Base-by-base conservation (phyloP, 2,888 invertebrate genomes). In the Parasteatoda lunata region DNA sequence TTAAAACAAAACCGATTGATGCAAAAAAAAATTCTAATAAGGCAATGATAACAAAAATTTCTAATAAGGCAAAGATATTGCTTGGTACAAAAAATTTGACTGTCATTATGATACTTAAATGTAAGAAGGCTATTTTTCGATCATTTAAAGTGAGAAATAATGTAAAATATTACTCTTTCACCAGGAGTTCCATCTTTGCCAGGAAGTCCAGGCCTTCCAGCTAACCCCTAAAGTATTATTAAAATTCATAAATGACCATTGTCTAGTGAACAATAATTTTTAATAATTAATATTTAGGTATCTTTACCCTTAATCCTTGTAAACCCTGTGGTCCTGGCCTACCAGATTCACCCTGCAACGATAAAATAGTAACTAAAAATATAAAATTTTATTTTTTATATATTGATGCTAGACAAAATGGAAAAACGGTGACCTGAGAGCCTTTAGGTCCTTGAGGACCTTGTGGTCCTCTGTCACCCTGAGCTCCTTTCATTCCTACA, bases 401-500 rank as follows among this genome's bases (percentile, higher is more conserved):
- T 47, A 30, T 13, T 13, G 15, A 8, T 70, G 15, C 13, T 47
- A 30, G 45, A 7, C 13, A 7, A 30, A 30, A 30, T 30, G 30
- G 30, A 30, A 30, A 30, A 30, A 30, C 30, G 11, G 3, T 73
- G 70, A 89, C 89, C 84, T 80, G 82, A 13, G 88, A 83, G 4
- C 89, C 89, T 88, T 91, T 91, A n/a, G 90, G 90, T 54, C 89
- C 89, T 54, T 84, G 79, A 6, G 88, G 84, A 4, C 91, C 91
- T n/a, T 90, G 88, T 13, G 92, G 92, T 59, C 96, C 96, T 89
- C 95, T 93, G 90, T 96, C 96, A 68, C 96, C 96, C 76, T 89
- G 89, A 30, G 89, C 77, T 93, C 94, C 96, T 93, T 96, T 96
- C 0, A 94, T 93, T 1, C 96, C 96, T 65, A 94, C 92, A 0